phyloP scores from a whole-genome alignment of 2,888 invertebrate genomes.

The Azorinus chamasolen region DNA sequence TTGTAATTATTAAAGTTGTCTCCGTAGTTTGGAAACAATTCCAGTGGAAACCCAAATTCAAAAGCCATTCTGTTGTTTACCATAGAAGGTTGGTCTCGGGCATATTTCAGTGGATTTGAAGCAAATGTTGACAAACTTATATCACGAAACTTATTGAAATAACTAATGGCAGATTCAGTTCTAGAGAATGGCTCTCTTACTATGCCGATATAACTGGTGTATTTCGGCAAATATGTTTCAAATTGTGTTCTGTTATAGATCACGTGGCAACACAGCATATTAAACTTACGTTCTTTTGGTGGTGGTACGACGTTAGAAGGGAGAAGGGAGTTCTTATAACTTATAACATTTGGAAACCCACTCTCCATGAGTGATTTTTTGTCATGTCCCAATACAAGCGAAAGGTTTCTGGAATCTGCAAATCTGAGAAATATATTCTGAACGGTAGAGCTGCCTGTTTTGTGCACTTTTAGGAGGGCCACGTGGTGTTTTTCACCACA shows the following conservation, averaged over 20 bases:
- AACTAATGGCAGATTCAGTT: constrained; percentile 64
- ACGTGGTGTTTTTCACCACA: constrained; percentile 35
- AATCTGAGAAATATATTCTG: constrained; percentile 28
- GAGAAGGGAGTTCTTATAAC: constrained; percentile 40
- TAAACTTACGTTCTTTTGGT: constrained; percentile 56
- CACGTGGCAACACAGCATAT: constrained; percentile 74
- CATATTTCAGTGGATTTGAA: constrained; percentile 61
- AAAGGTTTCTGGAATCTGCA: constrained; percentile 16
- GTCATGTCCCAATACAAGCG: constrained; percentile 55
- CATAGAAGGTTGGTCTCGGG: constrained; percentile 48
- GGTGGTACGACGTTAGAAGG: constrained; percentile 55
- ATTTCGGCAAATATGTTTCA: constrained; percentile 52
- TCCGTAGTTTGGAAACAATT: constrained; percentile 29
- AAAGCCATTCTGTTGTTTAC: constrained; percentile 67
- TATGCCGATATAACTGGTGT: constrained; percentile 69
- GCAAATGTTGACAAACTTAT: constrained; percentile 54
- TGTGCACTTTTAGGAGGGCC: constrained; percentile 37
- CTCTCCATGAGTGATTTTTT: constrained; percentile 30
- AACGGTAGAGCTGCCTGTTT: constrained; percentile 37
- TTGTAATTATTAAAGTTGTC: neutral
- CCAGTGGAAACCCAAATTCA: constrained; percentile 56
- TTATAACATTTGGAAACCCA: constrained; percentile 62
- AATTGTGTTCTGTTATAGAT: constrained; percentile 62
- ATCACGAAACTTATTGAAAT: constrained; percentile 25
- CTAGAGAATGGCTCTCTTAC: constrained; percentile 69